Base-by-base conservation (phyloP, 2,113 vertebrate genomes). In the Notarius lentiginosus region DNA sequence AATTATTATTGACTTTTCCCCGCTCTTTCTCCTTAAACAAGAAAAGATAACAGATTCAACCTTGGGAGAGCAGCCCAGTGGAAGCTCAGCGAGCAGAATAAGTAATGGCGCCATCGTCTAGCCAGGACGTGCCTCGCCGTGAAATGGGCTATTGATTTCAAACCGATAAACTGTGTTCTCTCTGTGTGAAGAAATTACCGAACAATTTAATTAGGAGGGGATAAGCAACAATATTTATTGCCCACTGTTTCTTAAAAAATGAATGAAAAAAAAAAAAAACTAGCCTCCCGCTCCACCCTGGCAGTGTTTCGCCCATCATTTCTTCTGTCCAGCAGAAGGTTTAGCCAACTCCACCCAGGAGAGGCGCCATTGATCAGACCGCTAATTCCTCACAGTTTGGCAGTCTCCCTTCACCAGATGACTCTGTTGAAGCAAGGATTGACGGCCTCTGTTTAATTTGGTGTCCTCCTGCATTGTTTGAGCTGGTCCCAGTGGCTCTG, bases 91-190 rank as follows among this genome's bases (percentile, higher is more conserved):
- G 82, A 85, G 79, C 73, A 86, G 87, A 88, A 90, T 89, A 90
- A 90, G 88, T 85, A 88, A 90, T 90, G 87, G 79, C 65, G n/a
- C 86, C 65, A 82, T 86, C 47, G 87, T 84, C 83, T 81, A 82
- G 88, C 85, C 75, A 68, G 79, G 91, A 89, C 66, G 88, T 88
- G 88, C 84, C 86, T 89, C 85, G 66, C 82, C 84, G 85, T 88
- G 85, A 90, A 91, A 90, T 90, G 91, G 89, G 70, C 84, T 90
- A 91, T 91, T 89, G 91, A 90, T 90, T 91, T 89, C 88, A 90
- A 89, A 89, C 89, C 75, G 87, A 90, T 90, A 89, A 88, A 88
- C 84, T 79, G 88, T 85, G 86, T 86, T 87, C 86, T 75, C 85
- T 84, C 83, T 89, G 79, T 87, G 85, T 86, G 80, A 86, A 89